phyloP scores from a whole-genome alignment of 2,797 vertebrate genomes.

The Tamandua tetradactyla region DNA sequence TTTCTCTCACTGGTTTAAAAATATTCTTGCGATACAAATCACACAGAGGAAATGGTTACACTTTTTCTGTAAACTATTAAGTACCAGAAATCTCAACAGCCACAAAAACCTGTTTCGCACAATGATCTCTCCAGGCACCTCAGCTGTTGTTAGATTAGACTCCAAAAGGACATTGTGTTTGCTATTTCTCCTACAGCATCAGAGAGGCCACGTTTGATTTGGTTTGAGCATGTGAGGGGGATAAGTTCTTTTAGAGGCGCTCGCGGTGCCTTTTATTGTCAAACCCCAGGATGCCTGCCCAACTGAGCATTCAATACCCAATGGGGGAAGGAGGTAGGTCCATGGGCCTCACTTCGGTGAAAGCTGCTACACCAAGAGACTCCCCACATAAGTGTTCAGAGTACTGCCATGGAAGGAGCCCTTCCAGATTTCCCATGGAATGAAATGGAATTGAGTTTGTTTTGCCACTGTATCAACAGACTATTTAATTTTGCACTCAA shows the following conservation, averaged over 20 bases:
- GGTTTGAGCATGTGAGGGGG: no score
- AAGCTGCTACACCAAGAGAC: not conserved
- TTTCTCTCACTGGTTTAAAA: not conserved
- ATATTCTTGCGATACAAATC: not conserved
- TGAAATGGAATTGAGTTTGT: not conserved
- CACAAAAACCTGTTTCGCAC: not conserved
- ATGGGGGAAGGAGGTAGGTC: not conserved
- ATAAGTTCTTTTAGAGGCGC: not conserved
- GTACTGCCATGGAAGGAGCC: not conserved
- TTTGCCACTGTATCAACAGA: not conserved
- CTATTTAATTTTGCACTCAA: not conserved
- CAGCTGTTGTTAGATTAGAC: not conserved
- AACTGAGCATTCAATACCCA: not conserved
- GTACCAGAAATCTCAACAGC: not conserved
- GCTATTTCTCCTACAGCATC: not conserved
- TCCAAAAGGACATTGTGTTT: not conserved
- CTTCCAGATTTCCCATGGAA: not conserved
- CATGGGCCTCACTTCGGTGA: not conserved
- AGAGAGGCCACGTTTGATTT: no score
- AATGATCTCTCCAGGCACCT: slow-evolving; percentile 18
- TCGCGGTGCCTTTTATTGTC: not conserved
- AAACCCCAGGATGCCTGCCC: not conserved
- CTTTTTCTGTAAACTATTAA: slow-evolving; percentile 26
- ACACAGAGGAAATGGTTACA: not conserved
- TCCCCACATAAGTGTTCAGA: not conserved